These are phyloP conservation scores for Thunnus maccoyii DNA, from an alignment of 2,113 vertebrate species.

Conservation along the genomic window DNA sequence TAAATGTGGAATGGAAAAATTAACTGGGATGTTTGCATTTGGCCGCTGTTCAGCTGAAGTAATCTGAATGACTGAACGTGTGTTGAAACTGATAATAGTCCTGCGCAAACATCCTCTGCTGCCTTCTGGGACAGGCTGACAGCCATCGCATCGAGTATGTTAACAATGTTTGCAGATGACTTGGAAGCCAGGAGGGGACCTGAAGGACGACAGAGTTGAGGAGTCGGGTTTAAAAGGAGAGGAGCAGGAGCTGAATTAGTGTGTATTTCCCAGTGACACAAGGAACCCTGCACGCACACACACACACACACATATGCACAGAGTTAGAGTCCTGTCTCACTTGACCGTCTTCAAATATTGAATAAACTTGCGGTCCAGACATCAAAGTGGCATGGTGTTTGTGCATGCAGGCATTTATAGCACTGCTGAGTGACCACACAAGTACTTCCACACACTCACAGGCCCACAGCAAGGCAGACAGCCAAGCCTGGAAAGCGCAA, in stretches of 20 bases:
- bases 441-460: slow-evolving; percentile 40
- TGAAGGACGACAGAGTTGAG: slow-evolving; percentile 33
- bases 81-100: slow-evolving; percentile 60
- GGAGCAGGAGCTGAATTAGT: slow-evolving; percentile 11
- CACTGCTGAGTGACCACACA: slow-evolving; percentile 55
- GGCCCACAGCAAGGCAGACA: slow-evolving; percentile 31
- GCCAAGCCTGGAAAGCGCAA: slow-evolving; percentile 43
- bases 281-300: neutral
- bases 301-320: slow-evolving; percentile 21
- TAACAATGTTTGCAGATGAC: slow-evolving; percentile 80
- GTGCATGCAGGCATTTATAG: slow-evolving; percentile 70
- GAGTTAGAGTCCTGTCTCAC: slow-evolving; percentile 9
- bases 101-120: slow-evolving; percentile 54
- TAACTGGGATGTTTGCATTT: slow-evolving; percentile 61
- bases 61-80: slow-evolving; percentile 55
- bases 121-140: slow-evolving; percentile 55
- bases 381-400: slow-evolving; percentile 71
- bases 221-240: slow-evolving; percentile 8
- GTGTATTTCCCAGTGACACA: slow-evolving; percentile 42
- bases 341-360: slow-evolving; percentile 56
- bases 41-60: slow-evolving; percentile 41
- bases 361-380: slow-evolving; percentile 55
- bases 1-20: slow-evolving; percentile 67
- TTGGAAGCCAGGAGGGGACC: slow-evolving; percentile 35
- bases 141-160: slow-evolving; percentile 48